Evolutionary conservation across 2,888 invertebrate species (phyloP), one percentile per base, ranked within the genome.

Genomic region (Zelleria hepariella): DNA sequence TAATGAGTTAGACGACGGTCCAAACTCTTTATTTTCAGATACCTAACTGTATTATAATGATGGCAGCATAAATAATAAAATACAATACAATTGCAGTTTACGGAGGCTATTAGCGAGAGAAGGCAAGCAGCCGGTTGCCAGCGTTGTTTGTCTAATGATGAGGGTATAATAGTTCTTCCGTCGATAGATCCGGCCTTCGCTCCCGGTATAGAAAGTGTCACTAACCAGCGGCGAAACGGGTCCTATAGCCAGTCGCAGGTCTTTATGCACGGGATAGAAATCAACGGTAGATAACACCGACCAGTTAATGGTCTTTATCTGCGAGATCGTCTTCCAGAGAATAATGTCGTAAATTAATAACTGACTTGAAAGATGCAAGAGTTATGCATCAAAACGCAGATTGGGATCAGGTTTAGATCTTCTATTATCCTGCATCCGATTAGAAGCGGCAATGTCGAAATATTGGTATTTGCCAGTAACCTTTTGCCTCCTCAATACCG

Each of bases 111-210:
- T 51, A 18, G 20, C 23, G 21, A 49, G 2, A 49, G 5, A 49
- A 53, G n/a, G 15, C 18, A 53, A 0, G 0, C 4, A 24, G 25
- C 53, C n/a, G n/a, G 53, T 25, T 24, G 53, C 23, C n/a, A 15
- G 18, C 69, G 69, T 67, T 70, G 65, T 63, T 68, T 66, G 65
- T 64, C 70, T 77, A 83, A 80, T 73, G n/a, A n/a, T n/a, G 75
- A 79, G 75, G 78, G 72, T 80, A 73, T 81, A 80, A 81, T 80
- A 73, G 73, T 76, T 80, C 77, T 82, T 82, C 81, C 80, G 80
- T 73, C 70, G 67, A 62, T 62, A 65, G 66, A 67, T 74, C 73
- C 74, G 74, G 74, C 72, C 73, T 66, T 67, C 64, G 61, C 63
- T 64, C 70, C 67, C 68, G 72, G 75, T 75, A 72, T 80, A 79